Conservation (phyloP, 2,113 vertebrate species). For the Himantopus leucocephalus region DNA sequence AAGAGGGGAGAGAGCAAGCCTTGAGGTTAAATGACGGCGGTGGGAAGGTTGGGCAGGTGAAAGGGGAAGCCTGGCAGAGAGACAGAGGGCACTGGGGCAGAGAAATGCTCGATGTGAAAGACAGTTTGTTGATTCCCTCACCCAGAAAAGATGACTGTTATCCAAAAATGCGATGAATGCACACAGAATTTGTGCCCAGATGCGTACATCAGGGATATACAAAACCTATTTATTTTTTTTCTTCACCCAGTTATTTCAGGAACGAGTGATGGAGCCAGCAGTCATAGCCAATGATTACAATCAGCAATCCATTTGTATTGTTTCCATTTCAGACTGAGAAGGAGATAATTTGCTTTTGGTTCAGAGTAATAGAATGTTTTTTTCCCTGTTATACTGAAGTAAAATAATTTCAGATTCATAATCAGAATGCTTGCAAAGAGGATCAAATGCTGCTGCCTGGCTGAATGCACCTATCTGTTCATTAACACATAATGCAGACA, state of each 20-base stretch:
- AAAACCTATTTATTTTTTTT: not conserved
- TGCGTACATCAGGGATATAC: not conserved
- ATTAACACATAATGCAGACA: not conserved
- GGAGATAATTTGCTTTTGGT: not conserved
- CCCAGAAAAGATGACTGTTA: not conserved
- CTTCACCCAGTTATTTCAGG: not conserved
- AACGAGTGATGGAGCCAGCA: not conserved
- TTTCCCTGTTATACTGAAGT: not conserved
- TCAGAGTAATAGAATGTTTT: not conserved
- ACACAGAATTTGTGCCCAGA: not conserved
- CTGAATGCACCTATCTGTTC: not conserved
- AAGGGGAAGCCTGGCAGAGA: not conserved
- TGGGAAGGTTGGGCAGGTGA: not conserved
- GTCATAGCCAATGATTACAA: not conserved
- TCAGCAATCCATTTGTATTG: not conserved
- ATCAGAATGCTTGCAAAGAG: not conserved
- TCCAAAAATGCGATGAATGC: not conserved
- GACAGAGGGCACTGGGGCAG: fast-evolving
- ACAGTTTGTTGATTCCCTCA: not conserved
- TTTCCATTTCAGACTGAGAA: not conserved
- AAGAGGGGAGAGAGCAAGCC: not conserved
- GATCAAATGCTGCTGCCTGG: not conserved
- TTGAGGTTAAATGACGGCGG: not conserved
- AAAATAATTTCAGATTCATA: not conserved
- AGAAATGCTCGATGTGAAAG: not conserved